Percentiles rank a stretch among this genome's conserved stretches.
Conservation (phyloP, 2,797 vertebrate genomes). For the Cirrhinus molitorella region DNA sequence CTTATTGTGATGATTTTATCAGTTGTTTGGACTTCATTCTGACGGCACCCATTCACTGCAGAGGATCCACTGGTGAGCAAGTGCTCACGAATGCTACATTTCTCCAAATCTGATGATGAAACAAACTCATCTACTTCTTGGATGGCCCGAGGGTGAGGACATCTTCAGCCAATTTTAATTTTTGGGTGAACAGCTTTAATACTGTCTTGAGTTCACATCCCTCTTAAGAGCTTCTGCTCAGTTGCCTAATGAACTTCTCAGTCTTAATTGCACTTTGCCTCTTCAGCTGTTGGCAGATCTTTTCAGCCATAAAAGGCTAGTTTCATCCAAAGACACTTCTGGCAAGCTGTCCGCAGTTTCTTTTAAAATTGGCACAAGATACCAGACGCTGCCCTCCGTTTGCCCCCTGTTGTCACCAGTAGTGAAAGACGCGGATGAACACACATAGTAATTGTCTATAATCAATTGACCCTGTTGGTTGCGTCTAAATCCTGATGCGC, state of each 20-base stretch:
- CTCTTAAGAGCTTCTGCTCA: slow-evolving; percentile 9
- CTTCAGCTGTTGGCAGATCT: background rate
- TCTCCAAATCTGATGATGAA: background rate
- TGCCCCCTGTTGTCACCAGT: background rate
- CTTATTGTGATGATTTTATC: background rate
- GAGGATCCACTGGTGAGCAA: background rate
- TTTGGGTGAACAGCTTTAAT: background rate
- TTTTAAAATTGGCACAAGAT: background rate
- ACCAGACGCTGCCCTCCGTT: background rate
- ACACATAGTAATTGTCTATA: slow-evolving; percentile 9
- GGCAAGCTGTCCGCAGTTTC: background rate
- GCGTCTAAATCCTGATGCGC: background rate
- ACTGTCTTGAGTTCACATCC: background rate
- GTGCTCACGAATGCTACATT: background rate
- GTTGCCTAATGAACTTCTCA: slow-evolving; percentile 19
- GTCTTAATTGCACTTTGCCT: background rate
- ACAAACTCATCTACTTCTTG: background rate
- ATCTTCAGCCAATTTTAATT: background rate
- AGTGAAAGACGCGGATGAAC: background rate
- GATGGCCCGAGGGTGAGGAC: background rate
- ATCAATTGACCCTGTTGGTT: background rate
- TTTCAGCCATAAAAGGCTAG: background rate
- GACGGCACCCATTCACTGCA: background rate
- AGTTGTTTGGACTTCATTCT: background rate
- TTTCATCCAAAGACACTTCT: slow-evolving; percentile 1